phyloP scores from a whole-genome alignment of 2,888 invertebrate genomes.

The Antheraea yamamai region DNA sequence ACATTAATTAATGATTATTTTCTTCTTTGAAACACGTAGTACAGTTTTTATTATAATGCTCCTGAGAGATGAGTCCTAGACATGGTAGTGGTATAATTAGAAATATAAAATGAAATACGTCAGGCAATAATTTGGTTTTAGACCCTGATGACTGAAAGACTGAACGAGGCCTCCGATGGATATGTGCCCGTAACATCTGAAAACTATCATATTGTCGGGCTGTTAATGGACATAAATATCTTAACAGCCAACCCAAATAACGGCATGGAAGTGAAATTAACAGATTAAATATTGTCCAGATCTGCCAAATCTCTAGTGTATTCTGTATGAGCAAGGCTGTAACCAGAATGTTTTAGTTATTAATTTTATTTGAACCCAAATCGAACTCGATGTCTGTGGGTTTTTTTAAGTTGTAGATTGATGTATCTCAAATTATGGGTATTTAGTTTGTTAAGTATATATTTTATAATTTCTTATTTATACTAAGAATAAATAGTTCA shows the following conservation, averaged over 20 bases:
- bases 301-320: background rate
- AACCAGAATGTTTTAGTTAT: background rate
- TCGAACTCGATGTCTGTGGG: background rate
- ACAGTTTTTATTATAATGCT: no score
- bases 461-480: background rate
- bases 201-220: slow-evolving; percentile 49
- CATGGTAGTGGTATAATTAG: no score
- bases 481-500: background rate
- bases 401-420: background rate
- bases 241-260: slow-evolving; percentile 65
- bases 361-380: background rate
- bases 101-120: no score
- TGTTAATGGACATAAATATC: slow-evolving; percentile 62
- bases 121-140: slow-evolving; percentile 38
- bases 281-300: slow-evolving; percentile 37
- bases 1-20: no score
- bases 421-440: background rate
- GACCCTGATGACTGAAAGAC: slow-evolving; percentile 56
- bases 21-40: no score
- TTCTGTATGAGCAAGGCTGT: background rate
- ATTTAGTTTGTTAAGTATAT: background rate
- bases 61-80: no score
- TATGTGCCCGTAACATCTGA: slow-evolving; percentile 59
- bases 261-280: slow-evolving; percentile 62
- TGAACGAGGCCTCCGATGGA: slow-evolving; percentile 49